A percentile compares a stretch with the other conserved stretches of the same genome.
Conservation (phyloP, 2,113 vertebrate genomes). For the Murina feae region DNA sequence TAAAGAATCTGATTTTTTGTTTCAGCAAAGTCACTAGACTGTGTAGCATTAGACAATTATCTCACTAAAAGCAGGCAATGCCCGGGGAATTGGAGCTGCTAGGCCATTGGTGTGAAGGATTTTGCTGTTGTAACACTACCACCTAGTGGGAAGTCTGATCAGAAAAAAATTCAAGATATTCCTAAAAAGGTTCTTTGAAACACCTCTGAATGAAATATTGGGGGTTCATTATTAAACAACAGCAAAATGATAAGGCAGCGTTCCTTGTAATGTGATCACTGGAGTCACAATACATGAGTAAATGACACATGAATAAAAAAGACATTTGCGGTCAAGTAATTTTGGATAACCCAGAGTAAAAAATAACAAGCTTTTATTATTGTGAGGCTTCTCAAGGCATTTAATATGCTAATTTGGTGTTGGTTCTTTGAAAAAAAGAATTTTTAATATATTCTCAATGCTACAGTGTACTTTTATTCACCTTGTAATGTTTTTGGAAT, state of each 20-base stretch:
- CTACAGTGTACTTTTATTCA: background rate
- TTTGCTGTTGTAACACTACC: slow-evolving; percentile 57
- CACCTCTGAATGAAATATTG: background rate
- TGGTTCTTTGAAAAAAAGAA: background rate
- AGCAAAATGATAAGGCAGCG: background rate
- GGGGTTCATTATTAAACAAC: background rate
- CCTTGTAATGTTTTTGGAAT: background rate
- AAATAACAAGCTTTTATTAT: background rate
- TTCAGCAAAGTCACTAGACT: background rate
- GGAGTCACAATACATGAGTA: background rate
- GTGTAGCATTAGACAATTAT: background rate
- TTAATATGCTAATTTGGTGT: background rate
- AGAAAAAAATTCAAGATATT: background rate
- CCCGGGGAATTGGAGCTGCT: background rate
- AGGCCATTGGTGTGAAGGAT: background rate
- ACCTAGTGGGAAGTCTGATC: slow-evolving; percentile 58
- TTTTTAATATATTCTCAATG: background rate
- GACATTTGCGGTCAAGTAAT: background rate
- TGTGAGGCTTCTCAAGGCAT: background rate
- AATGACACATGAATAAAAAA: background rate
- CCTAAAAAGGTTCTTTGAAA: background rate
- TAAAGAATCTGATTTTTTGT: background rate
- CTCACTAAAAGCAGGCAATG: background rate
- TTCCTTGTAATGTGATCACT: background rate
- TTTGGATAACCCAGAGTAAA: background rate